Conservation (phyloP, 2,113 vertebrate species). For the Microcebus jonahi region DNA sequence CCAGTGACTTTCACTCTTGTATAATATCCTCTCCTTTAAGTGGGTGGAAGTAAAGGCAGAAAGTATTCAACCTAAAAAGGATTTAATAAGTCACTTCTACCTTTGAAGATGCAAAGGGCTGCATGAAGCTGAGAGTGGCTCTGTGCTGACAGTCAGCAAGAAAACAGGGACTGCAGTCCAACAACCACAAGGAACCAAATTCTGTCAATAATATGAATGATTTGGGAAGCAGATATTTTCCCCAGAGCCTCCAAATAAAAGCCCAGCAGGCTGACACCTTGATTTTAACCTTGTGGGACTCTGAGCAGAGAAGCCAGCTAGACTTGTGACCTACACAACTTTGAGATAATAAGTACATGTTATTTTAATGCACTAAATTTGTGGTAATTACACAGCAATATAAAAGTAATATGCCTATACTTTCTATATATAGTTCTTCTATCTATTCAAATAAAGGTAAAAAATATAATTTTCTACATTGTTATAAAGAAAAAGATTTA, state of each 20-base stretch:
- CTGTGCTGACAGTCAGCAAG: not conserved
- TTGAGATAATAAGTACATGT: not conserved
- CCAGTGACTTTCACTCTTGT: not conserved
- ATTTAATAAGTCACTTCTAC: not conserved
- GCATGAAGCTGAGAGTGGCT: not conserved
- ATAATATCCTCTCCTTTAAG: not conserved
- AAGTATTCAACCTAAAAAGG: not conserved
- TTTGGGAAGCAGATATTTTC: not conserved
- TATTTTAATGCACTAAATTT: not conserved
- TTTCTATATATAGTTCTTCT: not conserved
- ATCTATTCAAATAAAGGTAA: not conserved
- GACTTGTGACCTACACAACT: conserved; percentile 6
- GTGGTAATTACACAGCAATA: not conserved
- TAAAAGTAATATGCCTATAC: not conserved
- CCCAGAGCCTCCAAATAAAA: not conserved
- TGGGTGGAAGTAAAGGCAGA: not conserved
- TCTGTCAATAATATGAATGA: conserved; percentile 5
- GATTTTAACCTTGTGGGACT: conserved; percentile 14
- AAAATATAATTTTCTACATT: conserved; percentile 10
- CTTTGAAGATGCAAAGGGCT: not conserved
- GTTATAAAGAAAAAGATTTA: not conserved
- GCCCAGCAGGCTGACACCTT: not conserved
- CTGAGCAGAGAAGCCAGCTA: not conserved
- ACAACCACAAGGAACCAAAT: not conserved
- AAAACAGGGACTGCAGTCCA: not conserved